Evolutionary conservation across 2,888 invertebrate species (phyloP), one percentile per base, ranked within the genome.

Genomic region (Formica aserva): DNA sequence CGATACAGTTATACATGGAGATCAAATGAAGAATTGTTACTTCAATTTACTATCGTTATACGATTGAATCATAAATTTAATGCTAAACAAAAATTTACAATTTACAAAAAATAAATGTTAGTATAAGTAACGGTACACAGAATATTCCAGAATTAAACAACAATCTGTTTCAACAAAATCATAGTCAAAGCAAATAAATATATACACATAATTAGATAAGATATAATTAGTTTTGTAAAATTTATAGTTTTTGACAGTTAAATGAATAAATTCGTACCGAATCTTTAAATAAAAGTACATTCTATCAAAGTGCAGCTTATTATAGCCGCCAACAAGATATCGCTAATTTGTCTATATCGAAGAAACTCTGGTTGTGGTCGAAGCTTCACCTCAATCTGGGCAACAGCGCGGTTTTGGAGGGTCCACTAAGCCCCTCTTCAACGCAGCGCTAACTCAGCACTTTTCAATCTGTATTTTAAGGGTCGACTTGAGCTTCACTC

Each of bases 361-460:
- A 35, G 45, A 32, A 57, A 57, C 4, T 26, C 11, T 18, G 32
- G 41, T 57, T 60, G 32, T 32, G 22, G 57, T 62, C 32, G 57
- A 72, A 78, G 72, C 78, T 41, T 78, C 45, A 45, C 22, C 74
- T 60, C 74, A 78, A 57, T 22, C 57, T 45, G 13, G 57, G 13
- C 57, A 78, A 32, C 45, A 74, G 57, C 38, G 57, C 74, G 22
- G 60, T 41, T 72, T 78, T 60, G 29, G 29, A 83, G 65, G 48
- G 63, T 52, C 35, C 32, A 41, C 72, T 83, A 72, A 83, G 35
- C 66, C 60, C 38, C 38, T 66, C 82, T 71, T 57, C 48, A 83
- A 48, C 35, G 35, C 41, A 38, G 18, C 48, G 83, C 83, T 57
- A 66, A 72, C 83, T 83, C 83, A 84, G 83, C 83, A 84, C 48